Evolutionary conservation across 1,140 invertebrate species (phyloP).

Genomic region (Atta colombica): DNA sequence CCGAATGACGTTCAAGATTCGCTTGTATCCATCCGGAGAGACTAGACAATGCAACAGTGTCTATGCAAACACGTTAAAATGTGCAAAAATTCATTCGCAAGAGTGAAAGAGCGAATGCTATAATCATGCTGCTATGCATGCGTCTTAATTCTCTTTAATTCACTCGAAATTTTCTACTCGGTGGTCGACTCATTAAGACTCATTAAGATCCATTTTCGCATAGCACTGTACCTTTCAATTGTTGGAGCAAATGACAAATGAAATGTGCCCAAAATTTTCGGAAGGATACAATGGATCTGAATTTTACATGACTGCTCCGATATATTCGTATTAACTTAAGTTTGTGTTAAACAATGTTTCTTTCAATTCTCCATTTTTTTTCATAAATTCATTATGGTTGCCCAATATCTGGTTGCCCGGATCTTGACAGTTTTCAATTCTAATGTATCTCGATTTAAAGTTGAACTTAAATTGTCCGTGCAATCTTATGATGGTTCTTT

Average conservation of each 20-base stretch:
- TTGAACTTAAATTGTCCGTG: background rate
- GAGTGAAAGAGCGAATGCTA: background rate
- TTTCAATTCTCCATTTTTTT: background rate
- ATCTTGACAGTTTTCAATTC: background rate
- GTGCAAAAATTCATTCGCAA: background rate
- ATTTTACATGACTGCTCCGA: background rate
- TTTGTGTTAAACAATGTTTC: background rate
- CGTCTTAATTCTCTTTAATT: background rate
- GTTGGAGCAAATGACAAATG: background rate
- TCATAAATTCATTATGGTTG: background rate
- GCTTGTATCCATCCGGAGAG: background rate
- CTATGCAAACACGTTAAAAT: background rate
- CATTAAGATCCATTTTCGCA: background rate
- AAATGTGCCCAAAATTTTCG: constrained; percentile 6
- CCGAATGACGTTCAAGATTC: too few species aligned
- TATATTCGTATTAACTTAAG: background rate
- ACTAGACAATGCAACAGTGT: background rate
- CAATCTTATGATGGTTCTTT: background rate
- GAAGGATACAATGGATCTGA: background rate
- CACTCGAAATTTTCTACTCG: background rate
- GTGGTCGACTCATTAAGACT: background rate
- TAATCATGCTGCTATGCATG: too few species aligned
- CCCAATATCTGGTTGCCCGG: too few species aligned
- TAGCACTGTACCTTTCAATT: background rate
- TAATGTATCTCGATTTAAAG: background rate